These are phyloP conservation scores for Anthoscopus minutus DNA, from an alignment of 2,113 vertebrate species.

Conservation along the genomic window DNA sequence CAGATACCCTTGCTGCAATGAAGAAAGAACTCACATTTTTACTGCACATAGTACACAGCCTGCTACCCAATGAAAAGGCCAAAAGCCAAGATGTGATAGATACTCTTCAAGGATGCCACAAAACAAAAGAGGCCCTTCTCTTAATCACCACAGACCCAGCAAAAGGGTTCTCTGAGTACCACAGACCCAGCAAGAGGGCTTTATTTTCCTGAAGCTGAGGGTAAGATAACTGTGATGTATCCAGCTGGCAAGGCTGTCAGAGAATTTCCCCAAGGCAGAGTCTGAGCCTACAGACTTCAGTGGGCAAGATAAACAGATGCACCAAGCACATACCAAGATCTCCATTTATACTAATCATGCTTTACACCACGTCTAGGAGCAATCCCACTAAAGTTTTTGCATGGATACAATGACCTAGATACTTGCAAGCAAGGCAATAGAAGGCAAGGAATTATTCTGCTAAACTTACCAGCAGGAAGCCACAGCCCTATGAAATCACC, in stretches of 20 bases:
- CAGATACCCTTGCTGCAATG: not conserved
- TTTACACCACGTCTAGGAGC: not conserved
- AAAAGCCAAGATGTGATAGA: not conserved
- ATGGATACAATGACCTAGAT: constrained; percentile 29
- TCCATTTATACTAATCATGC: not conserved
- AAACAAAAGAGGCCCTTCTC: not conserved
- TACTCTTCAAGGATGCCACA: not conserved
- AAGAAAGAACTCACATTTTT: not conserved
- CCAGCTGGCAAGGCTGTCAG: constrained; percentile 37
- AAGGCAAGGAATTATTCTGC: not conserved
- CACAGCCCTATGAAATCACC: not conserved
- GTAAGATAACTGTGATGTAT: constrained; percentile 16
- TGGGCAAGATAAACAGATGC: constrained; percentile 41
- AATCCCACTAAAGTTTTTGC: not conserved
- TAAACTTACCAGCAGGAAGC: not conserved
- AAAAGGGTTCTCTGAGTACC: not conserved
- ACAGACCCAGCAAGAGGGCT: not conserved
- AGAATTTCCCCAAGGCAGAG: constrained; percentile 31
- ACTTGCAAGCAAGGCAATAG: not conserved
- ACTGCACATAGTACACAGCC: not conserved
- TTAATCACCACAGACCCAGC: not conserved
- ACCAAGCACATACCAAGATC: not conserved
- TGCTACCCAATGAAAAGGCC: not conserved
- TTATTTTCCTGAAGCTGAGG: constrained; percentile 15
- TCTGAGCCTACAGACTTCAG: constrained; percentile 8